Evolutionary conservation across 2,797 vertebrate genomes (phyloP).

Genomic region (Acanthornis magna): DNA sequence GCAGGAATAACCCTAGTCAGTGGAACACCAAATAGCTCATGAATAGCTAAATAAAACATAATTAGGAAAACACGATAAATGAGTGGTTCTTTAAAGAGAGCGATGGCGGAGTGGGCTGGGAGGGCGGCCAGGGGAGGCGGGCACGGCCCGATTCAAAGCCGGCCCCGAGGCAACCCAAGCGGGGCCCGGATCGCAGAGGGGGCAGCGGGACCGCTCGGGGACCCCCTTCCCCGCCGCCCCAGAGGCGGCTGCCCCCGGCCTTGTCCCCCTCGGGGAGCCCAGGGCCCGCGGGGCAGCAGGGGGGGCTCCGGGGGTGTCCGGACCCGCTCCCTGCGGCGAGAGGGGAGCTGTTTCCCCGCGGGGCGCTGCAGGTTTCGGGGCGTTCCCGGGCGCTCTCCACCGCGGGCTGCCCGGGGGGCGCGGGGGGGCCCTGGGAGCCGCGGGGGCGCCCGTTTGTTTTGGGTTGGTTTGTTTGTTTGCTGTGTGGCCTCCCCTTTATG

Average conservation of each 20-base stretch:
- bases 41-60: slow-evolving; percentile 31
- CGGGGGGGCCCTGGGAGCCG: background rate
- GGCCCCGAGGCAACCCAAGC: background rate
- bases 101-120: background rate
- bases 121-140: background rate
- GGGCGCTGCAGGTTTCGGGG: slow-evolving; percentile 31
- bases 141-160: background rate
- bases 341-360: background rate
- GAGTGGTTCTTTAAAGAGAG: background rate
- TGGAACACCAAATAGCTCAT: slow-evolving; percentile 4
- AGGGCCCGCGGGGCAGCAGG: too few relatives aligned
- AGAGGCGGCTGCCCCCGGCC: background rate
- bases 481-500: background rate
- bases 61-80: slow-evolving; percentile 29
- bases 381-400: background rate
- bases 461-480: slow-evolving; percentile 9
- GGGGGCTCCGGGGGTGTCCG: background rate
- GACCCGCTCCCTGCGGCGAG: background rate
- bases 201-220: background rate
- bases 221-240: too few relatives aligned
- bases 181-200: background rate
- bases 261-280: too few relatives aligned
- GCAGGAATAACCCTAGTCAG: background rate
- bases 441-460: slow-evolving; percentile 31
- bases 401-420: background rate